Evolutionary conservation across 1,140 invertebrate genomes (phyloP).

Genomic region (Macrotrachela quadricornifera): DNA sequence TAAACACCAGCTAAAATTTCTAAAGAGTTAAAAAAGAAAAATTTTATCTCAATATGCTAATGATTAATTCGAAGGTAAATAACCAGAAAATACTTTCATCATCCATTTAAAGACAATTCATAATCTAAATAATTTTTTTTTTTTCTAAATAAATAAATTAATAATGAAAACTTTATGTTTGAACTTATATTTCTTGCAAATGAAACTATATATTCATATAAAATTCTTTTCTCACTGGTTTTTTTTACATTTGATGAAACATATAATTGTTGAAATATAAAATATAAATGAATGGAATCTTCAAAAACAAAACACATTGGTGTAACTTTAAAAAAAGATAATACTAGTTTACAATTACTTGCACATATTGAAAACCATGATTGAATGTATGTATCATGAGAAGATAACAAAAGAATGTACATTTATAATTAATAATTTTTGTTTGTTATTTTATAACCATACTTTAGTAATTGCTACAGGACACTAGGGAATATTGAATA

Average conservation of each 20-base stretch:
- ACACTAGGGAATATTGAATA: too few species aligned
- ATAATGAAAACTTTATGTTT: conserved; percentile 50
- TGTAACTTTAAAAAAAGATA: conserved; percentile 44
- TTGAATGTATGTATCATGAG: conserved; percentile 58
- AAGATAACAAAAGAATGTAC: conserved; percentile 65
- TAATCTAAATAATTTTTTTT: too few species aligned
- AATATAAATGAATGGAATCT: conserved; percentile 63
- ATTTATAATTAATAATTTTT: too few species aligned
- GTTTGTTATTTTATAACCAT: too few species aligned
- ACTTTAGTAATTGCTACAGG: too few species aligned
- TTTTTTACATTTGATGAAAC: conserved; percentile 40
- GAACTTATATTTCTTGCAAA: conserved; percentile 58
- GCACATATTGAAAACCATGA: conserved; percentile 22
- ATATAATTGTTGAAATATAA: conserved; percentile 71
- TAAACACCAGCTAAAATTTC: conserved; percentile 49
- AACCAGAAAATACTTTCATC: conserved; percentile 76
- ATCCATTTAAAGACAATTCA: conserved; percentile 76
- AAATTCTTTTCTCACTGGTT: too few species aligned
- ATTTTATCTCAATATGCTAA: conserved; percentile 73
- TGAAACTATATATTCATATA: conserved; percentile 44
- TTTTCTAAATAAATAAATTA: too few species aligned
- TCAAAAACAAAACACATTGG: conserved; percentile 81
- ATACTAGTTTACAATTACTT: conserved; percentile 27
- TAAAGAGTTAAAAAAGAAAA: conserved; percentile 67
- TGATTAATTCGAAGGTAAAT: conserved; percentile 68